Conservation (phyloP, 1,140 invertebrate genomes). For the Drosophila bocki region DNA sequence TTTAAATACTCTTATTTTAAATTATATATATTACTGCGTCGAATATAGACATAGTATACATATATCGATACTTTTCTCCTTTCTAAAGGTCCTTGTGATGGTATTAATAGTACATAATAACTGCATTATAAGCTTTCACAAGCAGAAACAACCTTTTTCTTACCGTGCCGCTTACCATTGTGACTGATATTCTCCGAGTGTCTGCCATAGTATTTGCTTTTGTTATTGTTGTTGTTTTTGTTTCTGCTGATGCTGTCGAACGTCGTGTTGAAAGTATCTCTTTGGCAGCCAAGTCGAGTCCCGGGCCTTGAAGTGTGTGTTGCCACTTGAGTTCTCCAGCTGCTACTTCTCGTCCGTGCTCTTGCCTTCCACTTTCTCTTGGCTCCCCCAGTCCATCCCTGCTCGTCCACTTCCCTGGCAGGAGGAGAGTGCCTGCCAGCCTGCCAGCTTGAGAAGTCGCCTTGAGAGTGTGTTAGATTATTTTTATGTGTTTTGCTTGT, state of each 20-base stretch:
- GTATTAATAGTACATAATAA: background rate
- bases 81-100: background rate
- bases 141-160: background rate
- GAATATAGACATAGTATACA: too few species aligned
- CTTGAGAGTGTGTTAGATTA: constrained; percentile 75
- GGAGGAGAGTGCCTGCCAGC: constrained; percentile 53
- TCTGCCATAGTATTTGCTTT: constrained; percentile 58
- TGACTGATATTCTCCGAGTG: constrained; percentile 12
- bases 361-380: constrained; percentile 5
- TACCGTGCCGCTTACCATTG: background rate
- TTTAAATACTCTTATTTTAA: too few species aligned
- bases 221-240: constrained; percentile 24
- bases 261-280: constrained; percentile 71
- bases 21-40: too few species aligned
- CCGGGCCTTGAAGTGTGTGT: constrained; percentile 72
- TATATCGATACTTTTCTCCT: background rate
- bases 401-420: constrained; percentile 30
- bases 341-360: constrained; percentile 35
- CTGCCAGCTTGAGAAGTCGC: constrained; percentile 16
- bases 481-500: constrained; percentile 64
- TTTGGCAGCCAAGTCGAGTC: constrained; percentile 50
- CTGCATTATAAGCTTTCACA: too few species aligned
- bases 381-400: background rate
- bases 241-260: constrained; percentile 48
- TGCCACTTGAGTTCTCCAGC: constrained; percentile 68